Base-by-base conservation (phyloP, 2,888 invertebrate genomes). In the Gibbula magus region DNA sequence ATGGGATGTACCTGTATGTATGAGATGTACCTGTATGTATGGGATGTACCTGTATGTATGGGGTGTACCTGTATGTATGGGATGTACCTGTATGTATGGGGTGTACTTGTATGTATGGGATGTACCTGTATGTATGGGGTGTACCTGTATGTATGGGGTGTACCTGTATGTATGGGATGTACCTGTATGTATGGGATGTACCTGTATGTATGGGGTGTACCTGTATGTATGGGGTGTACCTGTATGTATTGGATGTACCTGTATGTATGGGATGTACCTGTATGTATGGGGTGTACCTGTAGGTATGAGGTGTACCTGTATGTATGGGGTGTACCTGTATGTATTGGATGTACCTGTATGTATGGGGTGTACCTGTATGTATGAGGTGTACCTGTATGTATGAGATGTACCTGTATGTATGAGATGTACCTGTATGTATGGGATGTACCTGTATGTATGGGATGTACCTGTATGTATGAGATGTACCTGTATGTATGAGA, bases 261-360 rank as follows among this genome's bases (percentile, higher is more conserved):
- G 96, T 96, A 86, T 97, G n/a, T n/a, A n/a, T n/a, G n/a, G n/a
- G n/a, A n/a, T n/a, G n/a, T n/a, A n/a, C n/a, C n/a, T n/a, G n/a
- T n/a, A n/a, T n/a, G 97, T 90, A 98, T 97, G 0, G 98, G 97
- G 93, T 98, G 96, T 93, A n/a, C n/a, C 96, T 96, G 79, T 97
- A 98, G 0, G 97, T 97, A 98, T 96, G 32, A 98, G 93, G 0
- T n/a, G n/a, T n/a, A n/a, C n/a, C n/a, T n/a, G n/a, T n/a, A n/a
- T n/a, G 98, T 96, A 74, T 96, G 95, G 87, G 98, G 94, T 0
- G 97, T 97, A 0, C 98, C 98, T 0, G 97, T 97, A 90, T 98
- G 98, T 85, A 98, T 95, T 1, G 98, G 96, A n/a, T 95, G 94
- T 0, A 97, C 97, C 35, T 5, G 3, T 35, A 7, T 35, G 35